Conservation (phyloP, 2,888 invertebrate genomes). For the Tetanocera ferruginea region DNA sequence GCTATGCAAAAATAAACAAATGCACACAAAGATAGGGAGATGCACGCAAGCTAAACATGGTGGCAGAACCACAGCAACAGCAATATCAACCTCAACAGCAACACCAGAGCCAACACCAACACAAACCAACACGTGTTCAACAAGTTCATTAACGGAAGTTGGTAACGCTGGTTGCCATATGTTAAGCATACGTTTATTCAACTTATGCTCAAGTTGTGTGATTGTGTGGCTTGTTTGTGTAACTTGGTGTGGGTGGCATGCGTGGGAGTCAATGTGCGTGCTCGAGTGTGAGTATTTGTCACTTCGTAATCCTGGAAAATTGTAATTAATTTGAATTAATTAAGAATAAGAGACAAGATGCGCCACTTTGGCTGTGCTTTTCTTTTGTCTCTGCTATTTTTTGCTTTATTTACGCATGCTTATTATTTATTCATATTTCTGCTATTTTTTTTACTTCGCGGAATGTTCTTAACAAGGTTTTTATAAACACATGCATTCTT, state of each 20-base stretch:
- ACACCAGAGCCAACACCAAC: not conserved
- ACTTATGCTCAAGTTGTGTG: not conserved
- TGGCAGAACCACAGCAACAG: not conserved
- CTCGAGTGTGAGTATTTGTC: constrained; percentile 45
- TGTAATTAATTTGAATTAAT: constrained; percentile 65
- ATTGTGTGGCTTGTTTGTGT: constrained; percentile 19
- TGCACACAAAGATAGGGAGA: not conserved
- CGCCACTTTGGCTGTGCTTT: not conserved
- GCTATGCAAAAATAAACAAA: not conserved
- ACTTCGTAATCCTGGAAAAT: constrained; percentile 61
- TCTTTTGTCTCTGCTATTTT: not conserved
- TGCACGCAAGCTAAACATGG: not conserved
- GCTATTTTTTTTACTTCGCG: not conserved
- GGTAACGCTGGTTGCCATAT: not conserved
- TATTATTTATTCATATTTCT: not conserved
- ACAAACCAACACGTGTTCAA: constrained; percentile 23
- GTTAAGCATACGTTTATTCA: not conserved
- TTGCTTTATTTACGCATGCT: too few species aligned
- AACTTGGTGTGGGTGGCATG: constrained; percentile 43
- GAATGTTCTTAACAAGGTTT: not conserved
- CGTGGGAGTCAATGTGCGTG: constrained; percentile 26
- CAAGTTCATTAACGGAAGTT: constrained; percentile 20
- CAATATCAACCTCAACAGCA: not conserved
- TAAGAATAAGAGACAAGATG: constrained; percentile 49
- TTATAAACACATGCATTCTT: too few species aligned